These are phyloP conservation scores for Lycophotia porphyrea DNA, from an alignment of 2,888 invertebrate genomes.

Conservation along the genomic window DNA sequence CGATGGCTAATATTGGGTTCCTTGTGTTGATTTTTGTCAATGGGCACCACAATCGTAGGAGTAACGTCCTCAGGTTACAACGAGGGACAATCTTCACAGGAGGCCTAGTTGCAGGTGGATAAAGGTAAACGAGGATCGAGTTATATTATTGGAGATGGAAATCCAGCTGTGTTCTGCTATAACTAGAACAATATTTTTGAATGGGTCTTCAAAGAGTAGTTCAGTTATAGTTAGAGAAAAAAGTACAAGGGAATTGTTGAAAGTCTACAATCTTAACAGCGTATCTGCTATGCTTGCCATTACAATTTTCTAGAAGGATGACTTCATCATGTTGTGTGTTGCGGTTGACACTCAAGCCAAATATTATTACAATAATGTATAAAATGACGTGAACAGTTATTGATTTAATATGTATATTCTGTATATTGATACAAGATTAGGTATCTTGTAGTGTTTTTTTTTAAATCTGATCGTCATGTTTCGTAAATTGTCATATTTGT, in stretches of 20 bases:
- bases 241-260: background rate
- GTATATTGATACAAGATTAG: conserved; percentile 16
- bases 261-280: background rate
- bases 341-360: background rate
- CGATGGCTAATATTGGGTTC: background rate
- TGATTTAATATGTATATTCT: conserved; percentile 2
- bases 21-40: background rate
- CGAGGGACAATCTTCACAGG: background rate
- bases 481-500: conserved; percentile 8
- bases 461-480: background rate
- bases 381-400: conserved; percentile 7
- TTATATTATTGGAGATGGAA: background rate
- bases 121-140: background rate
- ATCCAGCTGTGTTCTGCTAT: background rate
- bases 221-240: background rate
- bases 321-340: background rate
- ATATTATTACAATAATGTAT: background rate
- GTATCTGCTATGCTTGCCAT: background rate
- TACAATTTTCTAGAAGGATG: background rate
- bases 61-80: background rate
- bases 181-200: background rate
- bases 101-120: background rate
- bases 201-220: background rate
- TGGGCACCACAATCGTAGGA: background rate
- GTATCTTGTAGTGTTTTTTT: conserved; percentile 4